These are phyloP conservation scores for Bufo bufo DNA, from an alignment of 2,113 vertebrate species.

Conservation along the genomic window DNA sequence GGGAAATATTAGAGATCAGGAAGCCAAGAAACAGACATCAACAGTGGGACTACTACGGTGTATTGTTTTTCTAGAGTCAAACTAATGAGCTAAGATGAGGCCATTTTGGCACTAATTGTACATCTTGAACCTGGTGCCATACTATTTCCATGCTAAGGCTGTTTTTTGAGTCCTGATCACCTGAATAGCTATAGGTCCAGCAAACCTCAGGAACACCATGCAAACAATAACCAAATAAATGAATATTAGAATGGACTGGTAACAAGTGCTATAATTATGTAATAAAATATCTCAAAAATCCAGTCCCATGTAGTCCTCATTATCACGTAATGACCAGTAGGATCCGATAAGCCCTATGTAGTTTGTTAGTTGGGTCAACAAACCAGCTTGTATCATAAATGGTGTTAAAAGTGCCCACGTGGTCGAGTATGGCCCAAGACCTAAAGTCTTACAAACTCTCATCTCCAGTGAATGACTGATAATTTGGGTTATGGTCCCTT, in stretches of 20 bases:
- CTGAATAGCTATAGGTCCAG: background rate
- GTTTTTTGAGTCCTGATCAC: background rate
- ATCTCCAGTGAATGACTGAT: background rate
- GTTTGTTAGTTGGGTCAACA: background rate
- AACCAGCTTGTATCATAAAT: background rate
- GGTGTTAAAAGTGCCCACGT: background rate
- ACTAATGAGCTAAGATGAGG: too few relatives aligned
- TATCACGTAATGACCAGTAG: background rate
- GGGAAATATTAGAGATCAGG: background rate
- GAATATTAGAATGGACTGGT: background rate
- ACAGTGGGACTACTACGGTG: background rate
- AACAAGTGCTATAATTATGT: background rate
- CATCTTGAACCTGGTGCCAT: background rate
- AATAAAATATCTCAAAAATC: background rate
- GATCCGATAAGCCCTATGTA: background rate
- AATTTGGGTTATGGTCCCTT: background rate
- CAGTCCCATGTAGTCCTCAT: background rate
- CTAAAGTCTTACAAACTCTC: background rate
- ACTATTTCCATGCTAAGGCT: background rate
- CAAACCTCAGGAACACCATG: constrained; percentile 4
- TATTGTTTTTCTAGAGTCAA: background rate
- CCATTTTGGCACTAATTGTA: background rate
- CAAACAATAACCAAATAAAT: constrained; percentile 2
- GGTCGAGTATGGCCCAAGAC: background rate
- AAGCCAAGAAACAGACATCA: background rate